Percentiles rank a stretch among this genome's conserved stretches.
phyloP scores from a whole-genome alignment of 2,797 vertebrate species.

The Menidia menidia region DNA sequence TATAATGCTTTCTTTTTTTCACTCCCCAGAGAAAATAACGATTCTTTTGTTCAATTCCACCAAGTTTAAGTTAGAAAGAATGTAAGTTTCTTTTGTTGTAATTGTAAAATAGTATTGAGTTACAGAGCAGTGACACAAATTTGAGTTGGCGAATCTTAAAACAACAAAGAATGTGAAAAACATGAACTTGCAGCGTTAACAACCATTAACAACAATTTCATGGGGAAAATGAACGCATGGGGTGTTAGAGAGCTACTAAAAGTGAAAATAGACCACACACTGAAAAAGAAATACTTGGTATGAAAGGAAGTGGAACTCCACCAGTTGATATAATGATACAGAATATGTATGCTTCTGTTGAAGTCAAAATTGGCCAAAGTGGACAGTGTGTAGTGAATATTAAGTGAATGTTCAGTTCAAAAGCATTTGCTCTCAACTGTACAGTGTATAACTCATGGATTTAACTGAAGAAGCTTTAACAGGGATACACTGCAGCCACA shows the following conservation, averaged over 20 bases:
- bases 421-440: constrained; percentile 7
- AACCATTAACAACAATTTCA: neutral
- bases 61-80: constrained; percentile 32
- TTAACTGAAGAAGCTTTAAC: constrained; percentile 1
- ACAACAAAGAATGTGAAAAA: no score
- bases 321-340: neutral
- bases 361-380: neutral
- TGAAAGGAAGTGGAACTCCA: neutral
- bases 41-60: constrained; percentile 43
- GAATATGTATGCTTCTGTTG: neutral
- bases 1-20: constrained; percentile 38
- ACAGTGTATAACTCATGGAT: constrained; percentile 6
- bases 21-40: constrained; percentile 57
- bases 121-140: neutral
- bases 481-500: neutral
- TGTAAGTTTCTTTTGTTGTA: constrained; percentile 41
- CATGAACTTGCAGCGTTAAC: no score
- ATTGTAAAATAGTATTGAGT: constrained; percentile 17
- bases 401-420: neutral
- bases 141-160: no score
- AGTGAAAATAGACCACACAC: neutral
- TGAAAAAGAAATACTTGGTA: neutral
- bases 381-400: constrained; percentile 7
- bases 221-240: neutral
- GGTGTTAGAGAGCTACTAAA: neutral